These are phyloP conservation scores for Tenebrio molitor DNA, from an alignment of 1,140 invertebrate species.

Conservation along the genomic window DNA sequence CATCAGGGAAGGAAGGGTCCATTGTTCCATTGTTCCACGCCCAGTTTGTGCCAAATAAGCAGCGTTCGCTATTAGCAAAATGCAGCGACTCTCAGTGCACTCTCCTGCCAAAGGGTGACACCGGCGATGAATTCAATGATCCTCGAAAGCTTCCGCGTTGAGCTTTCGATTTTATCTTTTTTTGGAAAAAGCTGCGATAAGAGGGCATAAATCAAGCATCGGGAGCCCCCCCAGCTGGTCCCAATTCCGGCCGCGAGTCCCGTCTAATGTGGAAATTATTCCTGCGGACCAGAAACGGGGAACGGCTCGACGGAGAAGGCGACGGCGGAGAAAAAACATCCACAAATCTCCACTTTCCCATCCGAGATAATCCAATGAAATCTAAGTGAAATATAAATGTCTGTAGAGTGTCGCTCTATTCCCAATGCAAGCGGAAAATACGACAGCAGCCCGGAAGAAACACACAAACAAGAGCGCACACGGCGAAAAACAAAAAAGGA, in stretches of 20 bases:
- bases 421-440: conserved; percentile 50
- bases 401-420: conserved; percentile 50
- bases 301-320: conserved; percentile 16
- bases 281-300: conserved; percentile 15
- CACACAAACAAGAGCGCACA: conserved; percentile 41
- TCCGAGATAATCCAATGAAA: conserved; percentile 56
- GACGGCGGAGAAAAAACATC: conserved; percentile 41
- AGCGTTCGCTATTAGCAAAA: conserved; percentile 7
- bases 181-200: conserved; percentile 4
- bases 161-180: too few relatives aligned
- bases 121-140: too few relatives aligned
- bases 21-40: conserved; percentile 24
- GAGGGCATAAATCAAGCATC: not conserved
- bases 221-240: not conserved
- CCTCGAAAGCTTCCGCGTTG: too few relatives aligned
- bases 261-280: conserved; percentile 25
- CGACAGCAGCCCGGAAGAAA: conserved; percentile 41
- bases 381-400: conserved; percentile 58
- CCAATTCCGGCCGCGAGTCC: not conserved
- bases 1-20: not conserved
- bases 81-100: not conserved
- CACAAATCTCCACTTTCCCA: conserved; percentile 50
- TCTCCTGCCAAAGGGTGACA: not conserved
- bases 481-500: conserved; percentile 35
- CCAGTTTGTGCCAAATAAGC: conserved; percentile 32